These are phyloP conservation scores for Drosophila mettleri DNA, from an alignment of 2,888 invertebrate species.

Conservation along the genomic window DNA sequence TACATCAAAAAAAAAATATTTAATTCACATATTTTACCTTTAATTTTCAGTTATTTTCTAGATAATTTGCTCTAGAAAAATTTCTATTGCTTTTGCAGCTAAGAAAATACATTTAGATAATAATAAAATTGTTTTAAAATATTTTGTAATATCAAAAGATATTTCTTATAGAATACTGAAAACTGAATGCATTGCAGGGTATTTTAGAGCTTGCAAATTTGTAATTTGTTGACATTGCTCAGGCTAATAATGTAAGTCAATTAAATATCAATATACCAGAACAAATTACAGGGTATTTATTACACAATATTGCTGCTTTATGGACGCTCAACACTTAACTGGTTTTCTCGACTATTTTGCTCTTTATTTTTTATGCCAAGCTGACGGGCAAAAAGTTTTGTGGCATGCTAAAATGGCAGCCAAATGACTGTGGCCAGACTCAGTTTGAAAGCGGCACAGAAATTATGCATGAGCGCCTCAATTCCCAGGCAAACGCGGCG, in stretches of 20 bases:
- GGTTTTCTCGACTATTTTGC: slow-evolving; percentile 3
- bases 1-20: too few species aligned
- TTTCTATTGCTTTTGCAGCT: too few species aligned
- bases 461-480: slow-evolving; percentile 72
- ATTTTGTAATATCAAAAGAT: background rate
- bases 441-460: slow-evolving; percentile 34
- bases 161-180: background rate
- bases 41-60: too few species aligned
- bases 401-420: slow-evolving; percentile 51
- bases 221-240: background rate
- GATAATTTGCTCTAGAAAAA: too few species aligned
- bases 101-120: too few species aligned
- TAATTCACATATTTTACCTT: too few species aligned
- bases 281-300: background rate
- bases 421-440: slow-evolving; percentile 55
- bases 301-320: background rate
- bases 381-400: slow-evolving; percentile 48
- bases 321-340: background rate
- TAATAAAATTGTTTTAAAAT: too few species aligned
- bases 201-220: background rate
- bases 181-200: background rate
- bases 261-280: background rate
- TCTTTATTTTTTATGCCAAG: slow-evolving; percentile 4
- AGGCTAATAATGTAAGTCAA: background rate
- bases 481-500: slow-evolving; percentile 49